These are phyloP conservation scores for Pseudopipra pipra DNA, from an alignment of 2,113 vertebrate genomes.

Conservation along the genomic window DNA sequence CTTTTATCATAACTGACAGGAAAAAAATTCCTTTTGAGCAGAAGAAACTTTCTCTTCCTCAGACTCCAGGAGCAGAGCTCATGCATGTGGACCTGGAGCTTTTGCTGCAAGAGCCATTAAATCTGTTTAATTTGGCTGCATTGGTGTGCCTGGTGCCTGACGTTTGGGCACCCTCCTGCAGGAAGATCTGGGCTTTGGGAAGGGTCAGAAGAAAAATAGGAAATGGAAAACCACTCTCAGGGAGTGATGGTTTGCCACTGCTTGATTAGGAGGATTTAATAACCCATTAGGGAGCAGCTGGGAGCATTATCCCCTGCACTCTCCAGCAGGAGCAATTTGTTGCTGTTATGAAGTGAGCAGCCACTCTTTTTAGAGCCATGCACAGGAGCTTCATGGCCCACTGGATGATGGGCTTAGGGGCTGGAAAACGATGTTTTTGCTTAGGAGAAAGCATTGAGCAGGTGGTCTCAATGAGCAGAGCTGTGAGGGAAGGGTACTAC, in stretches of 20 bases:
- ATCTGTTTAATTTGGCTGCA: background rate
- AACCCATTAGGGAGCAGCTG: background rate
- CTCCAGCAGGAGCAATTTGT: background rate
- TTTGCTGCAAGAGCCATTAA: background rate
- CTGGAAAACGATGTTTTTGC: background rate
- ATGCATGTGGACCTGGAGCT: fast-evolving
- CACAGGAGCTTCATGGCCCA: background rate
- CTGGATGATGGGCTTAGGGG: background rate
- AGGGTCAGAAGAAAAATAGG: background rate
- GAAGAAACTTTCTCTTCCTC: background rate
- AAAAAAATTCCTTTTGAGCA: background rate
- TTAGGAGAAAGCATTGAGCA: background rate
- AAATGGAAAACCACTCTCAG: background rate
- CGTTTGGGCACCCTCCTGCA: background rate
- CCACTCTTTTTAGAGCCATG: fast-evolving
- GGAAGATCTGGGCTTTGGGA: background rate
- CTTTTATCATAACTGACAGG: background rate
- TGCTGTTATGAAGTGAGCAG: background rate
- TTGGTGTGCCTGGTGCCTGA: background rate
- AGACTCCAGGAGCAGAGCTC: background rate
- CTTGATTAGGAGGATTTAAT: background rate
- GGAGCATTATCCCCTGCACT: fast-evolving
- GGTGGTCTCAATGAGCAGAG: background rate
- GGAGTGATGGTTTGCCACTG: background rate
- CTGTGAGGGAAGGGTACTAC: fast-evolving